A percentile compares a stretch with the other conserved stretches of the same genome.
Evolutionary conservation across 1,140 invertebrate genomes (phyloP).

Genomic region (Ostrea edulis): DNA sequence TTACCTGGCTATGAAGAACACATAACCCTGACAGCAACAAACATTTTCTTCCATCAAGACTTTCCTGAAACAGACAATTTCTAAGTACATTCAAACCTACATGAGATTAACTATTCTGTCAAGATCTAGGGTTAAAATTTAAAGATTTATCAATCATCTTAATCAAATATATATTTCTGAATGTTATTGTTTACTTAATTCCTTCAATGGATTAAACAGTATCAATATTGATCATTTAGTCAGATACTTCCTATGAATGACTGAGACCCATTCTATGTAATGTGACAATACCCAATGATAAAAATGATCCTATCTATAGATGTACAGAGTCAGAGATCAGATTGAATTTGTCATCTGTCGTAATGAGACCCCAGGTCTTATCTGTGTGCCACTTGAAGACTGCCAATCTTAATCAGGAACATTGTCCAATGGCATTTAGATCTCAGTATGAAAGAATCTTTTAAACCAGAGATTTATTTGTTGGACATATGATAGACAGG

Average conservation of each 20-base stretch:
- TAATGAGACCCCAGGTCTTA: neutral
- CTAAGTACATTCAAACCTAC: neutral
- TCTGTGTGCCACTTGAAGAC: neutral
- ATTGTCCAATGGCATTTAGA: neutral
- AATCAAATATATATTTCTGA: neutral
- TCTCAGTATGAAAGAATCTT: neutral
- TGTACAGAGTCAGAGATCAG: neutral
- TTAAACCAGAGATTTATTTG: neutral
- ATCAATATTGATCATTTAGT: neutral
- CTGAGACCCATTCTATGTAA: neutral
- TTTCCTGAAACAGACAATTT: neutral
- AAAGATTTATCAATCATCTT: constrained; percentile 21
- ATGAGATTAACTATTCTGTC: neutral
- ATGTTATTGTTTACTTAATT: neutral
- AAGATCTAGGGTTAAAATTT: neutral
- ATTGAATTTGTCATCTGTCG: neutral
- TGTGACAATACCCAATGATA: neutral
- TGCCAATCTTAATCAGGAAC: neutral
- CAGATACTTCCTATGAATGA: neutral
- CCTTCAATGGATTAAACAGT: neutral
- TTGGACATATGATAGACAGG: neutral
- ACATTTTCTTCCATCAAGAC: neutral
- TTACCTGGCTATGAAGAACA: neutral
- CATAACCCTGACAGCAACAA: neutral
- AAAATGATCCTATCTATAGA: neutral